Evolutionary conservation across 2,888 invertebrate genomes (phyloP), one percentile per base, ranked within the genome.

Genomic region (Camponotus fellah): DNA sequence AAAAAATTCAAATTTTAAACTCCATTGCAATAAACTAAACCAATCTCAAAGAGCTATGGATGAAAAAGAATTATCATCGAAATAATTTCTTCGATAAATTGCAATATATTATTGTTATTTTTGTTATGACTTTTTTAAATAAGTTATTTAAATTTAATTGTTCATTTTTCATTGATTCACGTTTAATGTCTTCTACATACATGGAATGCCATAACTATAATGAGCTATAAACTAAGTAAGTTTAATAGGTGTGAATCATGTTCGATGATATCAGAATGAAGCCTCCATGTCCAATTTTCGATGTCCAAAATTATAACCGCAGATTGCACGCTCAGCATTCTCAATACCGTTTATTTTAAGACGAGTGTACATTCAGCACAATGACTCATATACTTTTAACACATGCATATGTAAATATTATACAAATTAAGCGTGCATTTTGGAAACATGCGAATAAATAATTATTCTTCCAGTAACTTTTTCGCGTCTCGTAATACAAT

Each of bases 51-150:
- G 21, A 65, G 65, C 46, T n/a, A 80, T 60, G 3, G 37, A 12
- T 32, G 17, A 46, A 37, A 37, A 66, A 85, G 3, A 32, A 49
- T 79, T 77, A 84, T 71, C 83, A 83, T 64, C 83, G 65, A 72
- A 82, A 26, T 65, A 81, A 60, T 65, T 79, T 34, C 32, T 34
- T 46, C 49, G 74, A 82, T 83, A 89, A 86, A 89, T 89, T n/a
- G n/a, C n/a, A n/a, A n/a, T n/a, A n/a, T n/a, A n/a, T n/a, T 74
- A 69, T 49, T 40, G 49, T 53, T 37, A 83, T 68, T 72, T 75
- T 43, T 72, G 43, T 80, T 37, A 49, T 60, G 62, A 72, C 72
- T 85, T 89, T 89, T 88, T 89, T 81, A 49, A 49, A 49, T 49
- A 49, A 49, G n/a, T 49, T 8, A 49, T 49, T 49, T 17, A 17